phyloP scores from a whole-genome alignment of 2,113 vertebrate species.

The Rutilus rutilus region DNA sequence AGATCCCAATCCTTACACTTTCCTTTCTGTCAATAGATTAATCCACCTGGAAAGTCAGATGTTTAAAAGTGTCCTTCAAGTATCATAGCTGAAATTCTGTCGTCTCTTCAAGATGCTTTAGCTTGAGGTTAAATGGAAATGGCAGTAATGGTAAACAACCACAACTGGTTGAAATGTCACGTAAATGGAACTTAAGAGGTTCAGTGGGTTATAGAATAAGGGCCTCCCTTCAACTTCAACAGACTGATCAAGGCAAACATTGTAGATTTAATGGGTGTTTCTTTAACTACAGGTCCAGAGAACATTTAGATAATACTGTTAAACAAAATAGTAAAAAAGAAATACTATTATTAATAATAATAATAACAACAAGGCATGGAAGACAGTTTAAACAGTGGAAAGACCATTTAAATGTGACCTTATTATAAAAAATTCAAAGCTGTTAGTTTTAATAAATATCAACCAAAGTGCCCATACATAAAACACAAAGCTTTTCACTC shows the following conservation, averaged over 20 bases:
- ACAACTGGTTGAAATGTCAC: neutral
- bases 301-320: neutral
- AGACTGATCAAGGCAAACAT: neutral
- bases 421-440: neutral
- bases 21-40: conserved; percentile 4
- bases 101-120: neutral
- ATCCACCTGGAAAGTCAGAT: conserved; percentile 2
- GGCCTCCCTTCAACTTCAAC: neutral
- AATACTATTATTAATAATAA: neutral
- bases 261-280: neutral
- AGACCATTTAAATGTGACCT: neutral
- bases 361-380: neutral
- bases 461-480: neutral
- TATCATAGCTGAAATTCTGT: neutral
- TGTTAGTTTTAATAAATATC: neutral
- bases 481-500: neutral
- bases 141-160: conserved; percentile 9
- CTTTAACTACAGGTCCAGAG: neutral
- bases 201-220: neutral
- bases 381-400: neutral
- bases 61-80: neutral
- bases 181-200: neutral
- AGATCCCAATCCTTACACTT: neutral
- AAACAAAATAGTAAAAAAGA: neutral
- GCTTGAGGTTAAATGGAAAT: conserved; percentile 14